A percentile compares a stretch with the other conserved stretches of the same genome.
These are phyloP conservation scores for Orbicella faveolata DNA, from an alignment of 64 coral and sea anemone genomes.

Conservation along the genomic window DNA sequence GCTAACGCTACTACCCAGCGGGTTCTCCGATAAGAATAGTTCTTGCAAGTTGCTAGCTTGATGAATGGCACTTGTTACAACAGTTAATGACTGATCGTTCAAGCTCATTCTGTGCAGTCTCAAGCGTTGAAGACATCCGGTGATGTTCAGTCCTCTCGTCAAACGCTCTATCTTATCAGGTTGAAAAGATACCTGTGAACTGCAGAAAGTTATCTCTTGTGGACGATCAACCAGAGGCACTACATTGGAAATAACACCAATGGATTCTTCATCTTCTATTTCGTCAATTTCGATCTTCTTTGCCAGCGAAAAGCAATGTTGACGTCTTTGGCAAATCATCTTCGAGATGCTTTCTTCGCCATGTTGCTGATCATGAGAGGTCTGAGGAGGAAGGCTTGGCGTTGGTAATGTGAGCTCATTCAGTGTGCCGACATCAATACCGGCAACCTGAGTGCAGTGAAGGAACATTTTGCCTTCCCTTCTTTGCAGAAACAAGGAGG, in stretches of 20 bases:
- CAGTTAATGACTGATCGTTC: neutral
- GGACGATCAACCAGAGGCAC: neutral
- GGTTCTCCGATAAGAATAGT: neutral
- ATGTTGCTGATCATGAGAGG: neutral
- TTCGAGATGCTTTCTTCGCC: neutral
- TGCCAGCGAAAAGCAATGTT: neutral
- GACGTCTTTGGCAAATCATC: neutral
- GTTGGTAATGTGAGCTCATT: neutral
- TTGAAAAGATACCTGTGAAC: neutral
- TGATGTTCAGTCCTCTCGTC: neutral
- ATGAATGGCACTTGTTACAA: neutral
- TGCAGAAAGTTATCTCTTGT: neutral
- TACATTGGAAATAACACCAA: neutral
- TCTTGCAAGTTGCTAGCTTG: neutral
- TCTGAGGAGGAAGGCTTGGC: neutral
- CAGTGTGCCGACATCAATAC: neutral
- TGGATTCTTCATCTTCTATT: neutral
- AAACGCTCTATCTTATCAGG: neutral
- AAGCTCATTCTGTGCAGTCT: neutral
- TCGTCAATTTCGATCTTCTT: neutral
- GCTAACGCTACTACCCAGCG: neutral
- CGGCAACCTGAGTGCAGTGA: neutral
- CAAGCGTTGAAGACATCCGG: neutral
- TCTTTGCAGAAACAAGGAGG: neutral
- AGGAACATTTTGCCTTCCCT: neutral